phyloP scores from a whole-genome alignment of 2,888 invertebrate genomes.

The Anoplius nigerrimus region DNA sequence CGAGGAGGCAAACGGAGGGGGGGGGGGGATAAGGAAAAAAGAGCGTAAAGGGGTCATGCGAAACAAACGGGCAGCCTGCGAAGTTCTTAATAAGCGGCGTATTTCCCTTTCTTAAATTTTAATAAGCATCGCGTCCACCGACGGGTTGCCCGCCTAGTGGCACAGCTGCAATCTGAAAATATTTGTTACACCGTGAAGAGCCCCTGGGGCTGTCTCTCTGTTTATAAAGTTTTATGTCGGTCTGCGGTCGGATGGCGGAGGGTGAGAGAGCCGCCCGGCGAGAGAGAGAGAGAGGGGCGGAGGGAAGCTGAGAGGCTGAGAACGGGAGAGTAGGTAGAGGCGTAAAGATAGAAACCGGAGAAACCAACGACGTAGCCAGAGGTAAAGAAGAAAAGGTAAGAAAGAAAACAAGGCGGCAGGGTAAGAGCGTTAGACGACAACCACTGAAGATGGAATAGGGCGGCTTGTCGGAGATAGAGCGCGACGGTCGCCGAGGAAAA shows the following conservation, averaged over 20 bases:
- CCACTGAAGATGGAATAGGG: slow-evolving; percentile 12
- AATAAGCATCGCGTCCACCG: slow-evolving; percentile 43
- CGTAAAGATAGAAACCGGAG: not conserved
- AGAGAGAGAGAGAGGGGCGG: not conserved
- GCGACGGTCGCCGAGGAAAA: not conserved
- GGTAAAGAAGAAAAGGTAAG: not conserved
- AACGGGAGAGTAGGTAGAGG: not conserved
- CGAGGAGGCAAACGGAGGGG: not conserved
- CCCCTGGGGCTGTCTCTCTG: slow-evolving; percentile 45
- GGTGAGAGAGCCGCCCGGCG: slow-evolving; percentile 20
- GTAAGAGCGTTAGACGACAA: slow-evolving; percentile 43
- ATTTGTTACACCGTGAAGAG: slow-evolving; percentile 51
- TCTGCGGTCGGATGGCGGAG: slow-evolving; percentile 37
- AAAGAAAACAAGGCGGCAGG: slow-evolving; percentile 10
- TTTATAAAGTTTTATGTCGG: slow-evolving; percentile 60
- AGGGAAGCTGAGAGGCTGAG: not conserved
- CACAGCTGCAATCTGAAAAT: slow-evolving; percentile 53
- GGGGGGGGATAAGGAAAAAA: slow-evolving; percentile 2
- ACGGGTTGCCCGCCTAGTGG: slow-evolving; percentile 16
- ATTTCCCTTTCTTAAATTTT: slow-evolving; percentile 51
- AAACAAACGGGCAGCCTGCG: slow-evolving; percentile 2
- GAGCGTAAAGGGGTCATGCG: slow-evolving; percentile 16
- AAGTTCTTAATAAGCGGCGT: slow-evolving; percentile 46
- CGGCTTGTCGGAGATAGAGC: not conserved
- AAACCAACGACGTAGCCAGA: not conserved